phyloP scores from a whole-genome alignment of 1,140 invertebrate genomes.

The Drosophila azteca region DNA sequence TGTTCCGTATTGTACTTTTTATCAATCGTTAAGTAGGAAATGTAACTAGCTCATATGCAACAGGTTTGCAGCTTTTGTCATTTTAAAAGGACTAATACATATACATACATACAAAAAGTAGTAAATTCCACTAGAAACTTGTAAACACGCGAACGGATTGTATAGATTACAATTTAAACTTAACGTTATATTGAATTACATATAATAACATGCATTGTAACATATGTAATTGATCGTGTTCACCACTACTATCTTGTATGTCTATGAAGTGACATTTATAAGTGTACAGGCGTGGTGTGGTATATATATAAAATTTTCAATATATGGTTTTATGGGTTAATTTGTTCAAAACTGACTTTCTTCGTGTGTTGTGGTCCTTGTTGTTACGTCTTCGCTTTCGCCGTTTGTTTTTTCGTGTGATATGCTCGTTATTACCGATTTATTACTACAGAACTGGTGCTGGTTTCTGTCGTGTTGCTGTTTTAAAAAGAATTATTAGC shows the following conservation, averaged over 20 bases:
- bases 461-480: constrained; percentile 79
- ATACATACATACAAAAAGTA: constrained; percentile 16
- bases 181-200: constrained; percentile 29
- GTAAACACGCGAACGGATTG: constrained; percentile 6
- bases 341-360: constrained; percentile 77
- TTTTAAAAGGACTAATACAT: constrained; percentile 3
- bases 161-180: constrained; percentile 23
- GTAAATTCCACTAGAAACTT: constrained; percentile 40
- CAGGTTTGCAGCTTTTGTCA: constrained; percentile 3
- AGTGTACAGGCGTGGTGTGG: neutral
- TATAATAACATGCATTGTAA: constrained; percentile 20
- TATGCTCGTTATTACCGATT: constrained; percentile 82
- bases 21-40: constrained; percentile 21
- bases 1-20: constrained; percentile 43
- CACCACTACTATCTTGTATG: neutral
- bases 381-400: constrained; percentile 67
- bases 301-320: constrained; percentile 1
- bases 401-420: constrained; percentile 81
- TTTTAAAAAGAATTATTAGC: constrained; percentile 5
- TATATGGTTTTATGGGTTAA: neutral
- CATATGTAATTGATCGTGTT: neutral
- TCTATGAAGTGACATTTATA: neutral
- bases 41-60: constrained; percentile 3
- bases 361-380: constrained; percentile 70
- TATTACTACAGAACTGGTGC: constrained; percentile 80